Conservation (phyloP, 2,888 invertebrate genomes). For the Choristoneura rosaceana region DNA sequence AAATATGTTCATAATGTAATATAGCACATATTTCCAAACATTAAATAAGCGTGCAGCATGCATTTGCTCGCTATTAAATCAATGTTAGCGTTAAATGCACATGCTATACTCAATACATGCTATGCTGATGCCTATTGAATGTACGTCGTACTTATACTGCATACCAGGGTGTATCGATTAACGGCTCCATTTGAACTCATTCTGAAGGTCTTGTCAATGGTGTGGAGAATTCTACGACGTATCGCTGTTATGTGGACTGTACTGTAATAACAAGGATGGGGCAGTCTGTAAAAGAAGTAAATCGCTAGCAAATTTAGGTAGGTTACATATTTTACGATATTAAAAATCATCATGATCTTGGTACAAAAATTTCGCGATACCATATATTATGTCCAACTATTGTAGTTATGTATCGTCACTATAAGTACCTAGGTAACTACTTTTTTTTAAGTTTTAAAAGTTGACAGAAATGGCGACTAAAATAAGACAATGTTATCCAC, state of each 20-base stretch:
- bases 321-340: too few relatives aligned
- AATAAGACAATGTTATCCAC: too few relatives aligned
- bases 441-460: too few relatives aligned
- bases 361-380: too few relatives aligned
- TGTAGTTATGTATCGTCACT: too few relatives aligned
- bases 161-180: background rate
- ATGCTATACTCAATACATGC: background rate
- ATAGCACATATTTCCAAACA: too few relatives aligned
- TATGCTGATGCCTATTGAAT: background rate
- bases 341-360: too few relatives aligned
- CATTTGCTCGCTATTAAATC: conserved; percentile 14
- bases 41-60: background rate
- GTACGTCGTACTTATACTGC: background rate
- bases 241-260: background rate
- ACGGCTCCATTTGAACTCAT: background rate
- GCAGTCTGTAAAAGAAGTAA: background rate
- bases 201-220: background rate
- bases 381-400: too few relatives aligned
- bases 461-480: too few relatives aligned
- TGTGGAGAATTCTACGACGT: background rate
- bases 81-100: conserved; percentile 11
- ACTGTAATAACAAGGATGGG: background rate
- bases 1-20: too few relatives aligned
- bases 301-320: too few relatives aligned
- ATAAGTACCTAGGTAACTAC: too few relatives aligned